Percentiles rank a stretch among this genome's conserved stretches.
These are phyloP conservation scores for Psylliodes chrysocephalus DNA, from an alignment of 2,888 invertebrate species.

Conservation along the genomic window DNA sequence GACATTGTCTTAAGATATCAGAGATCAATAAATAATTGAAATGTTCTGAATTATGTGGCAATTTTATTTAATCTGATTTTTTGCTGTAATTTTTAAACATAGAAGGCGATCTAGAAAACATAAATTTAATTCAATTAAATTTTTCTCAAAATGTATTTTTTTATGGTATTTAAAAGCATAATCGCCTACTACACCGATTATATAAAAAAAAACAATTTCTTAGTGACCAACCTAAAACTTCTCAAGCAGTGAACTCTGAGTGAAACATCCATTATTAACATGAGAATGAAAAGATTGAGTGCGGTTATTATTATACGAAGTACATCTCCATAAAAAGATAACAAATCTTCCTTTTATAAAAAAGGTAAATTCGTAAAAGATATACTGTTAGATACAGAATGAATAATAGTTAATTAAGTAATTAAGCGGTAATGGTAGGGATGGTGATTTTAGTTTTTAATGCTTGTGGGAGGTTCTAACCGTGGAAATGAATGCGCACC, in stretches of 20 bases:
- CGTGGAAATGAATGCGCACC: background rate
- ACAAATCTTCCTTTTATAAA: slow-evolving; percentile 19
- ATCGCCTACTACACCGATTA: no score
- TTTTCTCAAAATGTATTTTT: no score
- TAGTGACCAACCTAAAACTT: background rate
- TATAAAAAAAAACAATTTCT: no score
- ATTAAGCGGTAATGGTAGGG: slow-evolving; percentile 6
- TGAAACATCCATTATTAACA: slow-evolving; percentile 14
- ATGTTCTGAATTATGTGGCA: no score
- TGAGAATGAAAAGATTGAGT: slow-evolving; percentile 12
- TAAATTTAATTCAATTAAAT: no score
- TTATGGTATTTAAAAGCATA: no score
- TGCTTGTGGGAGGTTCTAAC: slow-evolving; percentile 4
- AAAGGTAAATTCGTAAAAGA: slow-evolving; percentile 9
- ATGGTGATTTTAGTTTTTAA: slow-evolving; percentile 13
- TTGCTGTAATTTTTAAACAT: no score
- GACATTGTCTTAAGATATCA: no score
- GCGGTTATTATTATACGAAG: slow-evolving; percentile 6
- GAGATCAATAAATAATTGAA: no score
- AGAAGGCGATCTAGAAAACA: no score
- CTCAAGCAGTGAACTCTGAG: background rate
- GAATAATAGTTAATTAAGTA: slow-evolving; percentile 18
- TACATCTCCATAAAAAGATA: slow-evolving; percentile 20
- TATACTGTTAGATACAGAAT: slow-evolving; percentile 19
- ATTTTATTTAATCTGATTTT: no score